phyloP scores from a whole-genome alignment of 2,888 invertebrate species.

The Perdita meconis region DNA sequence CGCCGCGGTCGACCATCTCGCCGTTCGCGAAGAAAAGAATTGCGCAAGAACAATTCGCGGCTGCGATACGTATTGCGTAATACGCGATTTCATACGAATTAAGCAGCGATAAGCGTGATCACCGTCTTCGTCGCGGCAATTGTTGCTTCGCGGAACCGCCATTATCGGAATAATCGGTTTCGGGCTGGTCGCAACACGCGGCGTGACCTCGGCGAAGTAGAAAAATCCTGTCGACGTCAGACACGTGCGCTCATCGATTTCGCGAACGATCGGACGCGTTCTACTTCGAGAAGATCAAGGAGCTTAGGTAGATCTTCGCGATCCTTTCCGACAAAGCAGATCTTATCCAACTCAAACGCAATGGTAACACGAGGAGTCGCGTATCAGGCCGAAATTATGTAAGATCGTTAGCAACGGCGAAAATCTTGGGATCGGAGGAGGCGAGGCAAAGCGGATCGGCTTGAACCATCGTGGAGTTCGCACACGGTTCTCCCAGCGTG shows the following conservation, averaged over 20 bases:
- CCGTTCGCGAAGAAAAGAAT: conserved; percentile 2
- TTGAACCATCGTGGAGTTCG: conserved; percentile 52
- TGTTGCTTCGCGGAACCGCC: conserved; percentile 34
- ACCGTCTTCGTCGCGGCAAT: conserved; percentile 33
- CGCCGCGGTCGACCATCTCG: conserved; percentile 4
- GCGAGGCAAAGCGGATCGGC: conserved; percentile 27
- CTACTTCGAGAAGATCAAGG: too few species aligned
- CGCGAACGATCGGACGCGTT: conserved; percentile 3
- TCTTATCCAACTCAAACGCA: too few species aligned
- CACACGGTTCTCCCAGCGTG: conserved; percentile 70
- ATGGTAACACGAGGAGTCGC: too few species aligned
- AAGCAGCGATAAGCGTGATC: conserved; percentile 50
- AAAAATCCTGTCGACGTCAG: conserved; percentile 10
- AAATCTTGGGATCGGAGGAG: not conserved
- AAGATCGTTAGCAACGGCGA: conserved; percentile 3
- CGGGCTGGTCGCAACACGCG: not conserved
- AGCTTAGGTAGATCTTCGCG: too few species aligned
- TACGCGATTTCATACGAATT: conserved; percentile 49
- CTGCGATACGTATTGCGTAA: conserved; percentile 39
- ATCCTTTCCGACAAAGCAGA: too few species aligned
- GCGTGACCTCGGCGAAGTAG: not conserved
- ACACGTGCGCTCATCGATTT: conserved; percentile 7
- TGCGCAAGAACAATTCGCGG: not conserved
- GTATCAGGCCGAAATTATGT: conserved; percentile 10
- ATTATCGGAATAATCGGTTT: conserved; percentile 41